phyloP scores from a whole-genome alignment of 2,888 invertebrate species.

The Tinea pellionella region DNA sequence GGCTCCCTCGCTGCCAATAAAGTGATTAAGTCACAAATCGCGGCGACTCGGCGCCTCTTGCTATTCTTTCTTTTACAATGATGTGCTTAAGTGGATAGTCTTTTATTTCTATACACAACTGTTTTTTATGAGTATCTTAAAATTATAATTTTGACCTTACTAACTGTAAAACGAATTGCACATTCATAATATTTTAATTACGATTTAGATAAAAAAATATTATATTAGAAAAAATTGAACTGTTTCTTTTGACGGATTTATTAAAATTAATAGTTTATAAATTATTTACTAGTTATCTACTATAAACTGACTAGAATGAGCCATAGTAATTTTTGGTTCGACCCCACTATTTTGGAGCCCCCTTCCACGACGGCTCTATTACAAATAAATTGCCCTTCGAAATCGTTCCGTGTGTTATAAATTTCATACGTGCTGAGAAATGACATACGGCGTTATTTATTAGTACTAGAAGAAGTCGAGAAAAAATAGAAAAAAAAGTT shows the following conservation, averaged over 20 bases:
- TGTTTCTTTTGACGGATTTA: too few species aligned
- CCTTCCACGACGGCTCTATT: constrained; percentile 37
- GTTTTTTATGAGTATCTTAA: too few species aligned
- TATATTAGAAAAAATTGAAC: too few species aligned
- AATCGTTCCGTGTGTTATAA: constrained; percentile 62
- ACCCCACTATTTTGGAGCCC: constrained; percentile 15
- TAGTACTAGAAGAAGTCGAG: constrained; percentile 48
- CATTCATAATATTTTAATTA: too few species aligned
- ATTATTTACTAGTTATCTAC: background rate
- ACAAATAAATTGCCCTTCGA: constrained; percentile 66
- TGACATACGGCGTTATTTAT: constrained; percentile 70
- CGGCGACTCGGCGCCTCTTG: constrained; percentile 12
- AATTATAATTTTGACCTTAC: too few species aligned
- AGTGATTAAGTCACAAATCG: constrained; percentile 71
- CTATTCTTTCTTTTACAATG: background rate
- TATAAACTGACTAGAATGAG: background rate
- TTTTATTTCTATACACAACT: background rate
- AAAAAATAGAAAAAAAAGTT: constrained; percentile 60
- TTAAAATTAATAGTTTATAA: background rate
- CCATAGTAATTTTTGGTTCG: constrained; percentile 23
- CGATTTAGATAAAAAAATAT: too few species aligned
- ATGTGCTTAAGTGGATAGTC: background rate
- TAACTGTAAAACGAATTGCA: too few species aligned
- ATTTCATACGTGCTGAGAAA: constrained; percentile 71
- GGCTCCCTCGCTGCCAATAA: constrained; percentile 65